Evolutionary conservation across 2,113 vertebrate genomes (phyloP).

Genomic region (Phylloscopus trochilus): DNA sequence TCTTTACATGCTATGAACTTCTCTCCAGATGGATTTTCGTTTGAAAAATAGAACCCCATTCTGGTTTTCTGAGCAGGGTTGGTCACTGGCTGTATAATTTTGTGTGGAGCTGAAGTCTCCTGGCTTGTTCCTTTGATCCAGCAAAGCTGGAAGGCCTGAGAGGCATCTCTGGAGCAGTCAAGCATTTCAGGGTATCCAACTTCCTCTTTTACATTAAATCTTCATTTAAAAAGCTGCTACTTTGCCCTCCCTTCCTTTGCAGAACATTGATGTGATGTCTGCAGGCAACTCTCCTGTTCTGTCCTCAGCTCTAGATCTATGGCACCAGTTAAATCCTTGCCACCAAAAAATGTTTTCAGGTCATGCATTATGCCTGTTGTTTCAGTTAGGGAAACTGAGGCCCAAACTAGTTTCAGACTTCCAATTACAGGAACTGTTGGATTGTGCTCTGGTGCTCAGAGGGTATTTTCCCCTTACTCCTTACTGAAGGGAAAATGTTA

Average conservation of each 20-base stretch:
- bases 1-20: background rate
- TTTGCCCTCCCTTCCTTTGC: background rate
- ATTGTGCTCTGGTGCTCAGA: background rate
- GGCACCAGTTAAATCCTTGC: background rate
- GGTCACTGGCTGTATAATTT: background rate
- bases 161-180: background rate
- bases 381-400: background rate
- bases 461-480: background rate
- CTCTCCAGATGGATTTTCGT: background rate
- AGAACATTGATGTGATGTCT: background rate
- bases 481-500: background rate
- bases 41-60: background rate
- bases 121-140: background rate
- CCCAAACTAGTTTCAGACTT: background rate
- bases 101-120: background rate
- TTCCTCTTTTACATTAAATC: background rate
- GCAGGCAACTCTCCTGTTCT: background rate
- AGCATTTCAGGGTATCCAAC: background rate
- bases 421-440: background rate
- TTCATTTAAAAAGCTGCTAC: background rate
- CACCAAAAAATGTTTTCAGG: background rate
- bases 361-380: background rate
- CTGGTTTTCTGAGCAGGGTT: background rate
- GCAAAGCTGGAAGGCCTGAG: background rate
- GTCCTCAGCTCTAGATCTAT: background rate